Conservation (phyloP, 2,113 vertebrate genomes). For the Apteryx mantelli region DNA sequence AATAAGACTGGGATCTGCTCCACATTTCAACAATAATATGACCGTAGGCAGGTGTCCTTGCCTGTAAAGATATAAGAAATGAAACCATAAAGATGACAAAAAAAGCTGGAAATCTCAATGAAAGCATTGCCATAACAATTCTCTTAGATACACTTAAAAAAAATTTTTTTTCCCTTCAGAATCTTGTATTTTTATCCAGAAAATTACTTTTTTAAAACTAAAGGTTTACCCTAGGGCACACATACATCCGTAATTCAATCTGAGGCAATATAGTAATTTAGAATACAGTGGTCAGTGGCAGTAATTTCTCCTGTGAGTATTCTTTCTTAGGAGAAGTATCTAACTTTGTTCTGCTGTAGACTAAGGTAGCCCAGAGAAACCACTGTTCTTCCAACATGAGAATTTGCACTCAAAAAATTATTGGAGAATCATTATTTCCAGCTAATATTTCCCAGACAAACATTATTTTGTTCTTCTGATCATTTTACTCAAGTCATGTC, state of each 20-base stretch:
- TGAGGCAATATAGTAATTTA: not conserved
- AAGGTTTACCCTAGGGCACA: not conserved
- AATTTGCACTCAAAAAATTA: rapidly evolving
- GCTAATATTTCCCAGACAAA: not conserved
- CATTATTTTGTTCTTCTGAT: not conserved
- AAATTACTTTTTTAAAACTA: not conserved
- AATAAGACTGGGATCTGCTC: conserved; percentile 88
- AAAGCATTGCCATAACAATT: not conserved
- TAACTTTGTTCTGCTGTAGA: not conserved
- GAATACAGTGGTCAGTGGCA: not conserved
- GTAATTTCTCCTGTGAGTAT: not conserved
- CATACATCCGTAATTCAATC: not conserved
- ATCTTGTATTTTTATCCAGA: not conserved
- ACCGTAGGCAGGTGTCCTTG: conserved; percentile 97
- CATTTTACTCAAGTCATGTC: not conserved
- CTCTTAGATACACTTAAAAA: not conserved
- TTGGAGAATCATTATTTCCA: not conserved
- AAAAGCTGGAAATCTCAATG: not conserved
- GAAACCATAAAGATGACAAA: not conserved
- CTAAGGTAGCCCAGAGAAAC: not conserved
- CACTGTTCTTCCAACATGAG: not conserved
- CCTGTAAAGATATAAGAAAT: conserved; percentile 53
- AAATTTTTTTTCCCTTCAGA: not conserved
- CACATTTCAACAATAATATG: conserved; percentile 88
- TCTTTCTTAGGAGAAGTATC: not conserved